These are phyloP conservation scores for Folsomia candida DNA, from an alignment of 2,888 invertebrate species.

Conservation along the genomic window DNA sequence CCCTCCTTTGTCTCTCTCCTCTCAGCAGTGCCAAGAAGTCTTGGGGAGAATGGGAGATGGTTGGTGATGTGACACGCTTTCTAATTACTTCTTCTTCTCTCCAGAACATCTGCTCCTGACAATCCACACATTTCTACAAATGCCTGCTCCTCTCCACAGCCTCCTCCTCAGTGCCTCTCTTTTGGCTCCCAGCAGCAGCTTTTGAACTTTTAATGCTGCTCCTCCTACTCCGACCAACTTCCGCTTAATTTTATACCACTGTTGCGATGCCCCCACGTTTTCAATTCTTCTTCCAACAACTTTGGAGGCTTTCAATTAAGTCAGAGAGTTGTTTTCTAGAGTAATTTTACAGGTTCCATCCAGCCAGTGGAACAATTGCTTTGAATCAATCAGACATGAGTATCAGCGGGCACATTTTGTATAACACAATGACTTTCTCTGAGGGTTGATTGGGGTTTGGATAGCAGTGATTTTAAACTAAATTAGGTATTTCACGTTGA, in stretches of 20 bases:
- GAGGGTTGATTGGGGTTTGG: no score
- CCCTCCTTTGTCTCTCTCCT: background rate
- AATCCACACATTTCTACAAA: slow-evolving; percentile 5
- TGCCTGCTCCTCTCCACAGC: background rate
- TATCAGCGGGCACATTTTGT: no score
- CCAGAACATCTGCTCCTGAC: slow-evolving; percentile 5
- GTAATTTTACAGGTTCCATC: no score
- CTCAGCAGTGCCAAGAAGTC: background rate
- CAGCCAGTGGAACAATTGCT: no score
- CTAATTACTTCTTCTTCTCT: slow-evolving; percentile 3
- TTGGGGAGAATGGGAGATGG: slow-evolving; percentile 4
- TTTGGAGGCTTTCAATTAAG: background rate
- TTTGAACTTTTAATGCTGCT: background rate
- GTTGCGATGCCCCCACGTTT: background rate
- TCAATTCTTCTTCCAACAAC: background rate
- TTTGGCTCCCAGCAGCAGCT: background rate
- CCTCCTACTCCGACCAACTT: background rate
- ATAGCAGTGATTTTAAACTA: no score
- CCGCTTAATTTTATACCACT: background rate
- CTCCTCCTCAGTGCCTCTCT: background rate
- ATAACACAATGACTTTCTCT: no score
- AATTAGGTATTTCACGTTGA: no score
- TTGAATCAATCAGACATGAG: no score
- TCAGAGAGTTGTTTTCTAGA: no score
- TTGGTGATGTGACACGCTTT: background rate